A percentile compares a stretch with the other conserved stretches of the same genome.
These are phyloP conservation scores for Agonopterix alstromeriana DNA, from an alignment of 2,888 invertebrate genomes.

Conservation along the genomic window DNA sequence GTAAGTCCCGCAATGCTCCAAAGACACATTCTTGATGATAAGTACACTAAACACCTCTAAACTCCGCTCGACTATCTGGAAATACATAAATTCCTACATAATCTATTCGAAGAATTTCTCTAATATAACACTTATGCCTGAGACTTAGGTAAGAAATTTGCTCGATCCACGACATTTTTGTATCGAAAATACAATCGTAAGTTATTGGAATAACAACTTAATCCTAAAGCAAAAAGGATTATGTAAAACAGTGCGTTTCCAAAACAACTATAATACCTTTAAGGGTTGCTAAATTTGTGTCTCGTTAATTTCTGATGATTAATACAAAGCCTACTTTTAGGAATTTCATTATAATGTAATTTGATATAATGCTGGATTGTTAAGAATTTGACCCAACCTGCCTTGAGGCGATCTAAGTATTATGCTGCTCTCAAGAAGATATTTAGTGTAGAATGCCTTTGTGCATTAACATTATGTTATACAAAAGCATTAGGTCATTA, in stretches of 20 bases:
- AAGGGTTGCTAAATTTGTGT: background rate
- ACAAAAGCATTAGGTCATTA: too few relatives aligned
- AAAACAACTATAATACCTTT: conserved; percentile 6
- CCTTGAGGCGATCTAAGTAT: too few relatives aligned
- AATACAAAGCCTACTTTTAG: background rate
- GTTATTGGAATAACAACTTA: conserved; percentile 9
- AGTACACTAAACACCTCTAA: conserved; percentile 83
- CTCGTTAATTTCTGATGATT: conserved; percentile 3
- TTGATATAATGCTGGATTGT: too few relatives aligned
- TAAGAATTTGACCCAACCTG: too few relatives aligned
- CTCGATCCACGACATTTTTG: too few relatives aligned
- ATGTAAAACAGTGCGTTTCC: conserved; percentile 7
- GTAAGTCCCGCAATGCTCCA: conserved; percentile 83
- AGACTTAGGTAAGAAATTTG: too few relatives aligned
- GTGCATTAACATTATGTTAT: too few relatives aligned
- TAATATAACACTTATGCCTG: background rate
- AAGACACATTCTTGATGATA: conserved; percentile 83
- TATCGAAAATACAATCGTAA: background rate
- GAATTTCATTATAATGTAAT: background rate
- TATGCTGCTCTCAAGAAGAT: too few relatives aligned
- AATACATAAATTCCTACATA: conserved; percentile 7
- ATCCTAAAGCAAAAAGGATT: conserved; percentile 5
- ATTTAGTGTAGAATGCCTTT: too few relatives aligned
- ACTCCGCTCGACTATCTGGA: conserved; percentile 79
- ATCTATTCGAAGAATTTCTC: background rate